These are phyloP conservation scores for Sminthurides bifidus DNA, from an alignment of 1,140 invertebrate genomes.

Conservation along the genomic window DNA sequence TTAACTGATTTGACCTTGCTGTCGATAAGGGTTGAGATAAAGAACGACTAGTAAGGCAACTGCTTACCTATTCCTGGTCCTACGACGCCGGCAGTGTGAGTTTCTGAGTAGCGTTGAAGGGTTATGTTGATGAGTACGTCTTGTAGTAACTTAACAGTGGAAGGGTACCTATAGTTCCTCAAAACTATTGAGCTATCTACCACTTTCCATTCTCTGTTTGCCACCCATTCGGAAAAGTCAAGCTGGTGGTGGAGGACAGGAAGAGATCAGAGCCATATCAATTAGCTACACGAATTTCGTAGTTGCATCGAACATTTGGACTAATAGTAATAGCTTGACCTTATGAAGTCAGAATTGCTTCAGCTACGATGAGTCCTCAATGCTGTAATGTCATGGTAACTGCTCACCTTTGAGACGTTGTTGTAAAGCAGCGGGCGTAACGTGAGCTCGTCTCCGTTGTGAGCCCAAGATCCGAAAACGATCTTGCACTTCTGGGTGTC, in stretches of 20 bases:
- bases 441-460: conserved; percentile 25
- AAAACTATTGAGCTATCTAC: conserved; percentile 1
- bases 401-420: conserved; percentile 18
- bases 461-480: conserved; percentile 31
- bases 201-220: conserved; percentile 26
- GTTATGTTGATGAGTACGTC: conserved; percentile 16
- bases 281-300: too few relatives aligned
- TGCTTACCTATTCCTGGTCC: conserved; percentile 25
- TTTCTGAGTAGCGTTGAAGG: conserved; percentile 9
- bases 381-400: neutral
- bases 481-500: conserved; percentile 30
- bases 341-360: too few relatives aligned
- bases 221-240: conserved; percentile 5
- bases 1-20: neutral
- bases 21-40: neutral
- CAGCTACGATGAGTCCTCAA: too few relatives aligned
- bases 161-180: conserved; percentile 2
- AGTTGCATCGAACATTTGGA: too few relatives aligned
- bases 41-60: neutral
- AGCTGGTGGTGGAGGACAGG: conserved; percentile 13
- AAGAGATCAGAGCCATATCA: too few relatives aligned
- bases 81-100: conserved; percentile 24
- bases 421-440: conserved; percentile 12
- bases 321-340: too few relatives aligned
- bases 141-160: conserved; percentile 15